Evolutionary conservation across 2,113 vertebrate species (phyloP).

Genomic region (human): DNA sequence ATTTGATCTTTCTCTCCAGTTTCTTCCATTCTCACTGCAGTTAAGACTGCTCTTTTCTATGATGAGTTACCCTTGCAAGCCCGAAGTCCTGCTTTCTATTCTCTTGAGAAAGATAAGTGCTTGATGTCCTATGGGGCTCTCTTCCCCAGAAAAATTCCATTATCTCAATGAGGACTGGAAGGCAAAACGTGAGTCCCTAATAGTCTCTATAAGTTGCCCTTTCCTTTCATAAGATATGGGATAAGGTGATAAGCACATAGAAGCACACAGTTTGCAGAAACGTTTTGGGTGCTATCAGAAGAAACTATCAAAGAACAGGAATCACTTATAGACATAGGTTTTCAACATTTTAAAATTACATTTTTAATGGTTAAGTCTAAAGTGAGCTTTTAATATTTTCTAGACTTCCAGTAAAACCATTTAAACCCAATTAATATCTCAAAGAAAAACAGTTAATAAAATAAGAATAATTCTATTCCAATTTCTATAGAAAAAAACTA

Average conservation of each 20-base stretch:
- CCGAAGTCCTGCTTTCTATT: not conserved
- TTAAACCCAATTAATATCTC: not conserved
- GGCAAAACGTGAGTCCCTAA: not conserved
- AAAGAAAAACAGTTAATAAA: slow-evolving; percentile 14
- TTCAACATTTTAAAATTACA: not conserved
- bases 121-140: not conserved
- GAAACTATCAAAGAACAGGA: not conserved
- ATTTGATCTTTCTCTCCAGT: not conserved
- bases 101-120: not conserved
- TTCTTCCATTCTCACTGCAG: not conserved
- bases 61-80: not conserved
- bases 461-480: not conserved
- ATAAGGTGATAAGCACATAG: not conserved
- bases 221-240: not conserved
- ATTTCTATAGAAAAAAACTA: slow-evolving; percentile 33
- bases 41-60: not conserved
- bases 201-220: not conserved
- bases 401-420: not conserved
- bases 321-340: not conserved
- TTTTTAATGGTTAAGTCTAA: not conserved
- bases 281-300: not conserved
- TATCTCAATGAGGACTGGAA: not conserved
- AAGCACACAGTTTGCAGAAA: not conserved
- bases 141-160: not conserved
- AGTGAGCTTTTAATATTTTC: slow-evolving; percentile 16